Base-by-base conservation (phyloP, 2,888 invertebrate genomes). In the Perdita meconis region DNA sequence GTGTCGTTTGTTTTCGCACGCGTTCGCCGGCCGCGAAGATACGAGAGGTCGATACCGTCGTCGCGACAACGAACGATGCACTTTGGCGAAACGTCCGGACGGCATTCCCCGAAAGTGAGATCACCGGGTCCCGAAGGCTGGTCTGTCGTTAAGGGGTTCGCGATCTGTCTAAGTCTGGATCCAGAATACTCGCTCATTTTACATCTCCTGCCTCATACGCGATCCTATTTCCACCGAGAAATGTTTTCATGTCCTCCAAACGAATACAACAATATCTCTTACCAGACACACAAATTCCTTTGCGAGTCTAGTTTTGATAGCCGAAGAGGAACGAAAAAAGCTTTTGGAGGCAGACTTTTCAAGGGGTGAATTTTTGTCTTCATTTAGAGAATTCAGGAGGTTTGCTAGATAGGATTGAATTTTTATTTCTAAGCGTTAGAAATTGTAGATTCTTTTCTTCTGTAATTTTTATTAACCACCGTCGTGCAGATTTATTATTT, bases 21-120 rank as follows among this genome's bases (percentile, higher is more conserved):
- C 50, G 44, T 61, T 26, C 74, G 65, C 53, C 73, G 65, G 19
- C 65, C 44, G 55, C 60, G 67, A n/a, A 78, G 80, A 82, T 83
- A 82, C 75, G 67, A 61, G 81, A 82, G 83, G 84, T 78, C 85
- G 86, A 86, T 86, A 88, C 85, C 88, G 86, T 81, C 83, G 85
- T 78, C 66, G 83, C 80, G 82, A 81, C 84, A 74, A 78, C 81
- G 88, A 86, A 83, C 89, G 89, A 89, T 90, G 89, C 89, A 88
- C 90, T 90, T 90, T 89, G 89, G 86, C 84, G 82, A 88, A 89
- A 88, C 88, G 88, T 86, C 83, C 87, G 90, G 87, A 89, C 90
- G 84, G 87, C 91, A 92, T 92, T 92, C 92, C 87, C 89, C 80
- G 85, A 81, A 85, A 84, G 87, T 92, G 91, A 92, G 90, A 90